These are phyloP conservation scores for Pseudochirops corinnae DNA, from an alignment of 2,797 vertebrate species.

Conservation along the genomic window DNA sequence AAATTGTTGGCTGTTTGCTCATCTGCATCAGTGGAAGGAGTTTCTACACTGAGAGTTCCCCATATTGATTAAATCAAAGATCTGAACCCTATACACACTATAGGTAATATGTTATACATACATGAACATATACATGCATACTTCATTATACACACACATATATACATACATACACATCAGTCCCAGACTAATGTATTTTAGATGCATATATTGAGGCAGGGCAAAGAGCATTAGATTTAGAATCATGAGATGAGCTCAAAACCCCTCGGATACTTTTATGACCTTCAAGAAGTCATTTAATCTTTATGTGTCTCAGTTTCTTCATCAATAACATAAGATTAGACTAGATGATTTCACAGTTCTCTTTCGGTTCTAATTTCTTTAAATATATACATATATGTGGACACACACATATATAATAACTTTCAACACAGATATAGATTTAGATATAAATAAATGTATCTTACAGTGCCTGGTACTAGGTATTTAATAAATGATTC, in stretches of 20 bases:
- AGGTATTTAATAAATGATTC: not conserved
- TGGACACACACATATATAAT: not conserved
- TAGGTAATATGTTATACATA: not conserved
- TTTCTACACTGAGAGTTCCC: not conserved
- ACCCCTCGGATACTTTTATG: not conserved
- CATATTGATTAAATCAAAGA: not conserved
- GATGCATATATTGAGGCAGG: not conserved
- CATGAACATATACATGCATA: not conserved
- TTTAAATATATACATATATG: not conserved
- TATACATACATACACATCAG: not conserved
- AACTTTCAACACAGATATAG: not conserved
- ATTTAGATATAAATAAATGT: not conserved
- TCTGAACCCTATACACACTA: not conserved
- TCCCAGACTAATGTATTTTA: not conserved
- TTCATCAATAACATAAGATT: not conserved
- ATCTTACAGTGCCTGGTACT: not conserved
- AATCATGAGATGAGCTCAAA: not conserved
- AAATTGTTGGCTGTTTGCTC: not conserved
- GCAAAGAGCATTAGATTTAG: not conserved
- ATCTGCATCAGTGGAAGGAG: not conserved
- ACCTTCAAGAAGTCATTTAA: not conserved
- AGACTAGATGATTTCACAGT: not conserved
- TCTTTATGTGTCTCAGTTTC: not conserved
- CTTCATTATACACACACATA: not conserved
- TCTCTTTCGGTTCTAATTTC: not conserved